Percentiles rank a stretch among this genome's conserved stretches.
Evolutionary conservation across 2,797 vertebrate species (phyloP).

Genomic region (Hephaestus fuliginosus): DNA sequence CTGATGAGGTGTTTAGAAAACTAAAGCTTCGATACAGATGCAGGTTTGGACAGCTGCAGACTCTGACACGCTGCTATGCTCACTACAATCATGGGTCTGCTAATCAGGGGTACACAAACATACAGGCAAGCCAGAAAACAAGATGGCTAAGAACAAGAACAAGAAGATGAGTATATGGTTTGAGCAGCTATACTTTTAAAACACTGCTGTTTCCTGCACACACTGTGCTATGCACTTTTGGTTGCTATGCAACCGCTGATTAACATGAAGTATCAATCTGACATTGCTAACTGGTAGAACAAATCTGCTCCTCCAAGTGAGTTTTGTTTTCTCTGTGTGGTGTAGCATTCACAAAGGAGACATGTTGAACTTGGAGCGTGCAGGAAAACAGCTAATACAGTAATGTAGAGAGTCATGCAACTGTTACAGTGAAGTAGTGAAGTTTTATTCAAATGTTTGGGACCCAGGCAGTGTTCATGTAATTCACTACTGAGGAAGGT

Average conservation of each 20-base stretch:
- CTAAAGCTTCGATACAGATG: background rate
- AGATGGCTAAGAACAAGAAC: too few relatives aligned
- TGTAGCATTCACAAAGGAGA: background rate
- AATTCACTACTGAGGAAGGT: background rate
- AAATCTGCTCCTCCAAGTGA: constrained; percentile 24
- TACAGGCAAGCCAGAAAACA: too few relatives aligned
- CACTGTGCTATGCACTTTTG: background rate
- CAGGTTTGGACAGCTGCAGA: too few relatives aligned
- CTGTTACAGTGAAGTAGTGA: background rate
- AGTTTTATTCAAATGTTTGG: background rate
- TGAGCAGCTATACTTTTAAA: too few relatives aligned
- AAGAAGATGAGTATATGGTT: too few relatives aligned
- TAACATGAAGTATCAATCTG: constrained; percentile 9
- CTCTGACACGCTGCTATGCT: too few relatives aligned
- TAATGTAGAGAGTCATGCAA: background rate
- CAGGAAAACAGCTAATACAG: background rate
- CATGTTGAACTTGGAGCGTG: background rate
- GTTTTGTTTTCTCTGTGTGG: background rate
- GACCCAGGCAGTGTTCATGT: background rate
- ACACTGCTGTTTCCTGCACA: background rate
- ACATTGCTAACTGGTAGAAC: constrained; percentile 11
- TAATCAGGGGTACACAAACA: too few relatives aligned
- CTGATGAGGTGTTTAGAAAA: background rate
- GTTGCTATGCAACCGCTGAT: constrained; percentile 21
- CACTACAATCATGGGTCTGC: too few relatives aligned